Evolutionary conservation across 2,113 vertebrate genomes (phyloP), one percentile per base, ranked within the genome.

Genomic region (Burhinus bistriatus): DNA sequence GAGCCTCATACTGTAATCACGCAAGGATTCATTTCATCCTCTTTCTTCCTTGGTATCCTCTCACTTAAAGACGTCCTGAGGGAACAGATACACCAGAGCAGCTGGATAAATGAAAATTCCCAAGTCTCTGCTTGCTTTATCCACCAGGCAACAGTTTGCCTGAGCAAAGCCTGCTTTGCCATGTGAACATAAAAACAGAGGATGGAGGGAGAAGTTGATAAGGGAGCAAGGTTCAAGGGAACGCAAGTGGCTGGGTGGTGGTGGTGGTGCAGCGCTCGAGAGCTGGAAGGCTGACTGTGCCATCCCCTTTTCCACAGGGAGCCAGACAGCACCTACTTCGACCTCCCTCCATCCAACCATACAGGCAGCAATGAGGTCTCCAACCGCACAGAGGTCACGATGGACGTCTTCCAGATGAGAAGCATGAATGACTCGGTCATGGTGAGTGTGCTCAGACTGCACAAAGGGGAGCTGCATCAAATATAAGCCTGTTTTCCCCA

Each of bases 281-380:
- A n/a, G 36, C 59, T 15, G 66, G 36, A 17, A 23, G 25, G 49
- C 85, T 55, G 38, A 96, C 36, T 11, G 27, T 49, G 20, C 42
- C 34, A 1, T 47, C 59, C 20, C 69, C 89, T 91, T 76, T 26
- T 19, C 82, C 71, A 19, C 97, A 99, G 99, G 95, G 99, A 99
- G 91, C 99, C 99, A 6, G 99, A 99, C 98, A 99, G 99, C 97
- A 99, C 99, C 59, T 99, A 99, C 96, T 99, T 99, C 12, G 99
- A 99, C 98, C 98, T 99, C 36, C 98, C 99, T 19, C 98, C 98
- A 12, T 89, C 98, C 65, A 98, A 94, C 88, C 98, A 99, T 70
- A 64, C 80, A 1, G 97, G 98, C 64, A 97, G 95, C 36, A 95
- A 49, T 4, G 98, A 98, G 61, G 98, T 93, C 0, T 97, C 98